phyloP scores from a whole-genome alignment of 2,888 invertebrate genomes.

The Mimas tiliae region DNA sequence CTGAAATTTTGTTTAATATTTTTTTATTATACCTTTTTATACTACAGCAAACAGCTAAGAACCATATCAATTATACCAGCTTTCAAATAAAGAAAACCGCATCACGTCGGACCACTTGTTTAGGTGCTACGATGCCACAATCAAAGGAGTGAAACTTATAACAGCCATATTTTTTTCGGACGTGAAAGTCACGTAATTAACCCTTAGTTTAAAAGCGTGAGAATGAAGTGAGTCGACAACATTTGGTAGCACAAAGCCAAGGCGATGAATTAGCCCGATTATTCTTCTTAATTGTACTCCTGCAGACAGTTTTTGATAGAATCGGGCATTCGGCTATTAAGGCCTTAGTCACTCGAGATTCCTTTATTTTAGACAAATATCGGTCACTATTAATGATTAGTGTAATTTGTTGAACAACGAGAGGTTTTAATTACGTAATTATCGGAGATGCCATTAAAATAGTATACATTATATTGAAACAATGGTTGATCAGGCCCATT shows the following conservation, averaged over 20 bases:
- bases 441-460: not conserved
- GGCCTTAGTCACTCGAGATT: conserved; percentile 43
- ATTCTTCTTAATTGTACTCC: conserved; percentile 61
- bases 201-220: not conserved
- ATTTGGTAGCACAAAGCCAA: conserved; percentile 3
- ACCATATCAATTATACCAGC: too few species aligned
- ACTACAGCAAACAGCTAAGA: too few species aligned
- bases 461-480: too few species aligned
- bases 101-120: too few species aligned
- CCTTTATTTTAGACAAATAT: conserved; percentile 38
- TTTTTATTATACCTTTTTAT: too few species aligned
- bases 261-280: conserved; percentile 49
- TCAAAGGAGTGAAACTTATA: too few species aligned
- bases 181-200: not conserved
- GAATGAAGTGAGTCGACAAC: conserved; percentile 18
- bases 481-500: too few species aligned
- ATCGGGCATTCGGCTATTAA: conserved; percentile 57
- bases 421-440: not conserved
- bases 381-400: not conserved
- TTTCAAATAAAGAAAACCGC: too few species aligned
- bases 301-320: conserved; percentile 59
- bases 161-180: too few species aligned
- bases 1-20: too few species aligned
- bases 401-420: not conserved
- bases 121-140: too few species aligned